Percentiles rank a stretch among this genome's conserved stretches.
These are phyloP conservation scores for Sinocyclocheilus anophthalmus DNA, from an alignment of 2,113 vertebrate species.

Conservation along the genomic window DNA sequence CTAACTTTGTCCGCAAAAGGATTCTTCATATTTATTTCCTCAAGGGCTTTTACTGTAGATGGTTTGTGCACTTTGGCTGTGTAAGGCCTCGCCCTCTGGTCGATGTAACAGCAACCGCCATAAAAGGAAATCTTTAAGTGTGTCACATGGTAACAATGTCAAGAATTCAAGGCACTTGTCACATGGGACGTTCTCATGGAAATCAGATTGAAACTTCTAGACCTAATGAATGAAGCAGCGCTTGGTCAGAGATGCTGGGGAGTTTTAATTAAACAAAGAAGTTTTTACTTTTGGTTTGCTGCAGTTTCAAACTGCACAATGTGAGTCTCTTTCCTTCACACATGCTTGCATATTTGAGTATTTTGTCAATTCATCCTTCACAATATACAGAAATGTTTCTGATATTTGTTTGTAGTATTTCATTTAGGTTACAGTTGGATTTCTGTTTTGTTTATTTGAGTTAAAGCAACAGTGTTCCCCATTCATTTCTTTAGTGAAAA, in stretches of 20 bases:
- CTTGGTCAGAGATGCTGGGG: conserved; percentile 49
- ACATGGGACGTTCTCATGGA: conserved; percentile 78
- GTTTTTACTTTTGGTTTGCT: conserved; percentile 61
- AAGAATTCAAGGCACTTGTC: conserved; percentile 76
- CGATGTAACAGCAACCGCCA: conserved; percentile 72
- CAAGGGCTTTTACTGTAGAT: conserved; percentile 52
- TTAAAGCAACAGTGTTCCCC: not conserved
- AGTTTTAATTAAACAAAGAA: conserved; percentile 56
- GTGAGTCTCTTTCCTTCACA: not conserved
- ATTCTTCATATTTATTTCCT: conserved; percentile 48
- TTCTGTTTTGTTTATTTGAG: not conserved
- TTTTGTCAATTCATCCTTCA: not conserved
- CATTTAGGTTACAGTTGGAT: not conserved
- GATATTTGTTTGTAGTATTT: not conserved
- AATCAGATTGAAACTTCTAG: conserved; percentile 71
- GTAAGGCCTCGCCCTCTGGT: conserved; percentile 69
- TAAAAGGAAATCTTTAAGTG: conserved; percentile 85
- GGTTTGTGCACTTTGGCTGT: conserved; percentile 56
- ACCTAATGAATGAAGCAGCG: conserved; percentile 52
- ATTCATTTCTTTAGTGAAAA: not conserved
- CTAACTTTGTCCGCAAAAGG: not conserved
- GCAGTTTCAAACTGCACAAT: not conserved
- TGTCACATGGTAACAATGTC: conserved; percentile 81
- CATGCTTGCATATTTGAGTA: not conserved
- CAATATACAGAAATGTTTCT: not conserved